Percentiles rank a stretch among this genome's conserved stretches.
Evolutionary conservation across 2,797 vertebrate genomes (phyloP).

Genomic region (Florisuga fusca): DNA sequence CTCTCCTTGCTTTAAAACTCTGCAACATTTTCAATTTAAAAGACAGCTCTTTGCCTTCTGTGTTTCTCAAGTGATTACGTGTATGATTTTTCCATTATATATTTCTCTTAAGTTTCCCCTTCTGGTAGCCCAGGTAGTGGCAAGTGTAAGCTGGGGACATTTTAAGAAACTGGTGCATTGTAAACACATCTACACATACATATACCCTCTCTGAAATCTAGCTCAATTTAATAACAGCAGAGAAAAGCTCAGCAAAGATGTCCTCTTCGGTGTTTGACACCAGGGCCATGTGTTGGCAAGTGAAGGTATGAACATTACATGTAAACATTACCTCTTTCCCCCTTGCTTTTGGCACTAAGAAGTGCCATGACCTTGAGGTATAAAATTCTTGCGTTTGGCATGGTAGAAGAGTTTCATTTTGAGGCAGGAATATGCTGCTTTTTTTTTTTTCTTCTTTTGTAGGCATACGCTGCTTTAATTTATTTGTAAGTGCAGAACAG

Average conservation of each 20-base stretch:
- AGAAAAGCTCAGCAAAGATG: neutral
- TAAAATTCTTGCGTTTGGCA: neutral
- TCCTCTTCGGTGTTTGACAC: neutral
- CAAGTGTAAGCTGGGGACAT: neutral
- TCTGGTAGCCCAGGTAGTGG: neutral
- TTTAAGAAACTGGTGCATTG: neutral
- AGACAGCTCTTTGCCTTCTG: neutral
- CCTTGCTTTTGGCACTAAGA: neutral
- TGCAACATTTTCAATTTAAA: neutral
- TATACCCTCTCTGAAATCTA: neutral
- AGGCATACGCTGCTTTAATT: neutral
- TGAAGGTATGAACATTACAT: neutral
- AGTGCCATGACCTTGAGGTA: neutral
- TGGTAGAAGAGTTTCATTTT: neutral
- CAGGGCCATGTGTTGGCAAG: neutral
- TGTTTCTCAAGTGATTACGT: neutral
- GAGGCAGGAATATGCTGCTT: neutral
- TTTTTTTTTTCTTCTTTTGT: neutral
- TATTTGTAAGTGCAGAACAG: neutral
- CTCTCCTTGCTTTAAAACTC: neutral
- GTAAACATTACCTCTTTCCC: neutral
- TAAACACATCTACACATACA: neutral
- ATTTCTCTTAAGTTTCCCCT: neutral
- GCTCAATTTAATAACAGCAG: neutral
- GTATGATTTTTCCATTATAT: neutral